These are phyloP conservation scores for Bombyx huttoni DNA, from an alignment of 2,888 invertebrate species.

Conservation along the genomic window DNA sequence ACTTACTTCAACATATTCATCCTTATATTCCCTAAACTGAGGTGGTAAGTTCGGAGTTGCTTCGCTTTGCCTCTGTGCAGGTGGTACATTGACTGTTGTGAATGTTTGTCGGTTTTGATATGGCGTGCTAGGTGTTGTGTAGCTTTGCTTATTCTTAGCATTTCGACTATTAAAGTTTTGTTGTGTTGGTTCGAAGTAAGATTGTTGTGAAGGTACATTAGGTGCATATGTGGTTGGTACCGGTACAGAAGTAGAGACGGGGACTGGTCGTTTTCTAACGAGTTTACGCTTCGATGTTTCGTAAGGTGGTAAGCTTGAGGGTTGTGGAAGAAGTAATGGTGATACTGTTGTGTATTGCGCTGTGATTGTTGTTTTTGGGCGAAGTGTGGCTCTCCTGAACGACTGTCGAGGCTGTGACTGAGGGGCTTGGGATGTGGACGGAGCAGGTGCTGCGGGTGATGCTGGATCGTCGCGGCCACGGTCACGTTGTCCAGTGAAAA, in stretches of 20 bases:
- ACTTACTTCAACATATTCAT: slow-evolving; percentile 62
- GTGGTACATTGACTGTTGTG: slow-evolving; percentile 6
- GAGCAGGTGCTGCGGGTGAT: slow-evolving; percentile 25
- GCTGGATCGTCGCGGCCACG: slow-evolving; percentile 51
- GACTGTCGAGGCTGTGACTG: slow-evolving; percentile 30
- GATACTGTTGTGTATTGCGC: slow-evolving; percentile 23
- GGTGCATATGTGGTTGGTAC: slow-evolving; percentile 28
- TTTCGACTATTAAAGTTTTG: slow-evolving; percentile 29
- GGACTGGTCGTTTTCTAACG: slow-evolving; percentile 51
- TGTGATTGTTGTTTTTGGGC: slow-evolving; percentile 36
- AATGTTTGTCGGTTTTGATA: slow-evolving; percentile 37
- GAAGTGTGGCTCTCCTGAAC: slow-evolving; percentile 48
- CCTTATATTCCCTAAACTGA: slow-evolving; percentile 46
- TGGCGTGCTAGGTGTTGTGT: slow-evolving; percentile 37
- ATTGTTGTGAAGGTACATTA: slow-evolving; percentile 26
- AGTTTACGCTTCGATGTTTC: slow-evolving; percentile 51
- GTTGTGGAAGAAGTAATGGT: slow-evolving; percentile 23
- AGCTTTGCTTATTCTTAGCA: slow-evolving; percentile 26
- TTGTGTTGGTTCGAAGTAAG: slow-evolving; percentile 26
- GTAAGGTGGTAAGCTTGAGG: slow-evolving; percentile 28
- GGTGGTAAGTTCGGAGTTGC: slow-evolving; percentile 43
- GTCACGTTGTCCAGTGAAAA: slow-evolving; percentile 74
- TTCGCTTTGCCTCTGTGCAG: slow-evolving; percentile 26
- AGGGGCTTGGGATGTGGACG: slow-evolving; percentile 12
- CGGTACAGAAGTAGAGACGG: slow-evolving; percentile 34